Base-by-base conservation (phyloP, 2,113 vertebrate genomes). In the Cranoglanis bouderius region DNA sequence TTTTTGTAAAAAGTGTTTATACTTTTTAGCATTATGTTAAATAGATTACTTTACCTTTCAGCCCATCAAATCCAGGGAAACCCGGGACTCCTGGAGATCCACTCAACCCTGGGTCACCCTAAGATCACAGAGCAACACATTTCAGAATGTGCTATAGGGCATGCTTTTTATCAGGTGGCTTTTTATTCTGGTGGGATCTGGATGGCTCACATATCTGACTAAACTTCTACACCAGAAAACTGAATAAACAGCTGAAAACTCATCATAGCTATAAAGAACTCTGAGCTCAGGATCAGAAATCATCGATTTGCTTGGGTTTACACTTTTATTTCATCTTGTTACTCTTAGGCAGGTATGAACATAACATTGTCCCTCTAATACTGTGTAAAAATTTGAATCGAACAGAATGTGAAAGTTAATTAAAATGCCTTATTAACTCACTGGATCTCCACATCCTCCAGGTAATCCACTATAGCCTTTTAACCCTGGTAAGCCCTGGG, bases 361-460 rank as follows among this genome's bases (percentile, higher is more conserved):
- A 14, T 67, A 67, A 67, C n/a, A 29, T 67, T 4, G 2, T 65
- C 12, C 3, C 13, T 14, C n/a, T 6, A 67, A 29, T 26, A 61
- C 59, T 9, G 24, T 26, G 59, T 9, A 24, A 24, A 24, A 61
- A 26, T 63, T 63, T 63, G 29, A 67, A 32, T 67, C n/a, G 0
- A 70, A 18, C 19, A 75, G 19, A 72, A 40, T 74, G 7, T 8
- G 4, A 65, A 65, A 1, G 32, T 0, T 24, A 78, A 49, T 16
- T 16, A 38, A 19, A 4, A 10, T 43, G 38, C 40, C 70, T 29
- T 32, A 67, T 53, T 55, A 70, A 86, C 90, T 94, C 85, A 96
- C 98, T 14, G 74, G 21, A 4, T 92, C 94, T 92, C 98, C 98
- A 2, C 63, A 88, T 81, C 94, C 92, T 91, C 98, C 98, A 7